Base-by-base conservation (phyloP, 2,888 invertebrate genomes). In the Emmelina monodactyla region DNA sequence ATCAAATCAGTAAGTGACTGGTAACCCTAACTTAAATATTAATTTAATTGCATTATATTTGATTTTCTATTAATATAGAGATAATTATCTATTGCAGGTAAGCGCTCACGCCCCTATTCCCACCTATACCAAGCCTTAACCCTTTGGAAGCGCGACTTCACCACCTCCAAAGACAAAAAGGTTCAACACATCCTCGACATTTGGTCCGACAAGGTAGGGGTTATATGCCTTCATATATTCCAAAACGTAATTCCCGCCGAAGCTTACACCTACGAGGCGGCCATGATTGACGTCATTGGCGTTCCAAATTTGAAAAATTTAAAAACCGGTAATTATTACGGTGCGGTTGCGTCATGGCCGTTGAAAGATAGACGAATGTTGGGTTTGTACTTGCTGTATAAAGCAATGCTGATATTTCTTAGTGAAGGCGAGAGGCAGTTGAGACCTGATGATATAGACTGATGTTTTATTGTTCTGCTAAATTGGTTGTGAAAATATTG, bases 191-290 rank as follows among this genome's bases (percentile, higher is more conserved):
- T 98, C 39, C 61, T 94, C 9, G 88, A 92, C 50, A 92, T 98
- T 42, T 98, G 97, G 97, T 80, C 84, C 1, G 82, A 83, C 44
- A 87, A 88, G 35, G 76, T 84, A 10, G 97, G 97, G 1, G 95
- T 98, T 0, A 86, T 97, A 1, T 94, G 95, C 37, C 75, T 97
- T 1, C 93, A 94, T 51, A 84, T 95, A 30, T 97, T 94, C 61
- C 94, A 94, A 52, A 94, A 95, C 62, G 87, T 91, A 1, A 88
- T 93, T 32, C 90, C 94, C 0, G 91, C 88, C 0, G 98, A 98
- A 63, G 97, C 98, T 0, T 93, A 89, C 47, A 94, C 95, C 0
- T 81, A 97, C 42, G 98, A 98, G 66, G 97, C 97, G 0, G 87
- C 92, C 7, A 96, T 98, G 85, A 95, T 98, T 11, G 92, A 93